Conservation (phyloP, 2,888 invertebrate species). For the Phaonia tiefii region DNA sequence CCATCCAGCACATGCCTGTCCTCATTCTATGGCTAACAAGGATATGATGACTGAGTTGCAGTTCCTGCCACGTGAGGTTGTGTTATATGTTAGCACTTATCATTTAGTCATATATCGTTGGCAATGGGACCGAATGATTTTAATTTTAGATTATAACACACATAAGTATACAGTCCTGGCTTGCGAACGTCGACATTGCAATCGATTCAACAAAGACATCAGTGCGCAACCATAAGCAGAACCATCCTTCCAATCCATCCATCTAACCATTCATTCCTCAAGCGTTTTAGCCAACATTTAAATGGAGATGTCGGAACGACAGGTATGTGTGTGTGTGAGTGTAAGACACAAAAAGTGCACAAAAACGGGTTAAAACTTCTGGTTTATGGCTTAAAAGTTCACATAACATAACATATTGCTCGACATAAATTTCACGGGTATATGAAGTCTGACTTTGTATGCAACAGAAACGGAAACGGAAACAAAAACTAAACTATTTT, state of each 20-base stretch:
- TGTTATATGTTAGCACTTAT: constrained; percentile 50
- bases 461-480: constrained; percentile 31
- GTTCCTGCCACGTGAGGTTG: neutral
- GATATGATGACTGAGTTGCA: constrained; percentile 8
- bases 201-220: constrained; percentile 42
- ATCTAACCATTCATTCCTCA: neutral
- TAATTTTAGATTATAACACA: constrained; percentile 75
- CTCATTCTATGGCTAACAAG: constrained; percentile 3
- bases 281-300: constrained; percentile 35
- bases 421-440: constrained; percentile 44
- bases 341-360: neutral
- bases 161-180: too few species aligned
- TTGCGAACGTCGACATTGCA: constrained; percentile 33
- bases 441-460: neutral
- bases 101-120: constrained; percentile 59
- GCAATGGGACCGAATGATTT: constrained; percentile 72
- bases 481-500: constrained; percentile 31
- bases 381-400: constrained; percentile 63
- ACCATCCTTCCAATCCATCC: neutral
- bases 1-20: constrained; percentile 32
- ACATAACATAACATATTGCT: constrained; percentile 64
- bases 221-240: neutral
- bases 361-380: constrained; percentile 45
- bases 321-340: neutral
- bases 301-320: neutral